Percentiles rank a stretch among this genome's conserved stretches.
These are phyloP conservation scores for Meganola albula DNA, from an alignment of 2,888 invertebrate species.

Conservation along the genomic window DNA sequence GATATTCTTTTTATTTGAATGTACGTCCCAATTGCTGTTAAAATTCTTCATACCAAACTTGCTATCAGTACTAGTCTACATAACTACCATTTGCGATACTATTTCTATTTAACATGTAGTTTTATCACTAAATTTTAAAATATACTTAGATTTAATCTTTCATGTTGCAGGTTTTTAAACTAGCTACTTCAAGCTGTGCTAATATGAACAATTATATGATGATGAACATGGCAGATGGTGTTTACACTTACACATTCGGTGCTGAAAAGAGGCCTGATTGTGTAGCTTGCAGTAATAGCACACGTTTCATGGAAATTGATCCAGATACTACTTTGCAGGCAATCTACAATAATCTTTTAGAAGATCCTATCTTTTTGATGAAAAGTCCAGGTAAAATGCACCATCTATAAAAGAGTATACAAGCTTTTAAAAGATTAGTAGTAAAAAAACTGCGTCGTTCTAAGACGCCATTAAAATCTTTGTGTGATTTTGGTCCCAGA, in stretches of 20 bases:
- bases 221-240: constrained; percentile 96
- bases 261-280: constrained; percentile 93
- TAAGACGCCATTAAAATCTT: no score
- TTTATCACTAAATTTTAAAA: no score
- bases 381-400: constrained; percentile 89
- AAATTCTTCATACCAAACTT: no score
- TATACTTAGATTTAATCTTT: not conserved
- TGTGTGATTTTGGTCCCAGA: no score
- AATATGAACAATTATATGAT: constrained; percentile 97
- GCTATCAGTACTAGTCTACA: no score
- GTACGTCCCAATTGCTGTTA: no score
- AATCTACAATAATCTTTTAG: constrained; percentile 87
- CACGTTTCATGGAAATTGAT: constrained; percentile 80
- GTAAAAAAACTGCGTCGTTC: no score
- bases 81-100: no score
- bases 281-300: constrained; percentile 89
- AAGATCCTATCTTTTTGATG: constrained; percentile 90
- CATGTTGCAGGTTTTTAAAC: constrained; percentile 89
- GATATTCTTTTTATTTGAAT: no score
- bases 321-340: constrained; percentile 83
- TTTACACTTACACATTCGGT: constrained; percentile 96
- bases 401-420: no score
- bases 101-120: no score
- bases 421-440: no score
- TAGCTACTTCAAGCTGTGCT: constrained; percentile 94